Evolutionary conservation across 2,797 vertebrate species (phyloP).

Genomic region (Antennarius maculatus): DNA sequence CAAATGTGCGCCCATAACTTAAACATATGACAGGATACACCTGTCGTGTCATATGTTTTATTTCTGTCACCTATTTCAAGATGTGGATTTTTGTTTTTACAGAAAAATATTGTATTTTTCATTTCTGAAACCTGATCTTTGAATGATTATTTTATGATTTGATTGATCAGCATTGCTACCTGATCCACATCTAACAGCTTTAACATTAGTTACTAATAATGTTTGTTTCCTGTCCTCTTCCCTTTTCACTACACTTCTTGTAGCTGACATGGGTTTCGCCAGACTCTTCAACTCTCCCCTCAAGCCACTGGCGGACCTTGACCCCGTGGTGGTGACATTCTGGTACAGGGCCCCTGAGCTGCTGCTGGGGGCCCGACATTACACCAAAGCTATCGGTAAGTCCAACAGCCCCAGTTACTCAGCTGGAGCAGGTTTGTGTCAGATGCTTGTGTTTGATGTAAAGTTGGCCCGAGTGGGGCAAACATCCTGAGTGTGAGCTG

Average conservation of each 20-base stretch:
- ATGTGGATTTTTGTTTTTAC: no score
- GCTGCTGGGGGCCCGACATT: constrained; percentile 95
- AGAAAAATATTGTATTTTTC: neutral
- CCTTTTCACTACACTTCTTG: constrained; percentile 1
- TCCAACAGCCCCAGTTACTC: constrained; percentile 24
- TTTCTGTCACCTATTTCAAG: no score
- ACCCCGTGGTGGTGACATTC: constrained; percentile 98
- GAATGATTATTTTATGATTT: no score
- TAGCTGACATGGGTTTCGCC: constrained; percentile 99
- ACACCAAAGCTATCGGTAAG: constrained; percentile 99
- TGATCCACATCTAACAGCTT: neutral
- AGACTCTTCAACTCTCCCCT: constrained; percentile 99
- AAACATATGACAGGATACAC: no score
- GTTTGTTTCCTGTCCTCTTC: constrained; percentile 13
- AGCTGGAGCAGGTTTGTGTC: neutral
- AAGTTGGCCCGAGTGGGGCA: no score
- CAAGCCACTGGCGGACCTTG: constrained; percentile 98
- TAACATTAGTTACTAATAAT: neutral
- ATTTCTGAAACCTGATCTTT: neutral
- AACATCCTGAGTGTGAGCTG: no score
- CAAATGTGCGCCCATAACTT: no score
- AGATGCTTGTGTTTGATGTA: no score
- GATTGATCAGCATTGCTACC: neutral
- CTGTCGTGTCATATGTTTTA: no score
- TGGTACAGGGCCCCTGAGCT: constrained; percentile 99